Percentiles rank a stretch among this genome's conserved stretches.
These are phyloP conservation scores for Garra rufa DNA, from an alignment of 2,113 vertebrate genomes.

Conservation along the genomic window DNA sequence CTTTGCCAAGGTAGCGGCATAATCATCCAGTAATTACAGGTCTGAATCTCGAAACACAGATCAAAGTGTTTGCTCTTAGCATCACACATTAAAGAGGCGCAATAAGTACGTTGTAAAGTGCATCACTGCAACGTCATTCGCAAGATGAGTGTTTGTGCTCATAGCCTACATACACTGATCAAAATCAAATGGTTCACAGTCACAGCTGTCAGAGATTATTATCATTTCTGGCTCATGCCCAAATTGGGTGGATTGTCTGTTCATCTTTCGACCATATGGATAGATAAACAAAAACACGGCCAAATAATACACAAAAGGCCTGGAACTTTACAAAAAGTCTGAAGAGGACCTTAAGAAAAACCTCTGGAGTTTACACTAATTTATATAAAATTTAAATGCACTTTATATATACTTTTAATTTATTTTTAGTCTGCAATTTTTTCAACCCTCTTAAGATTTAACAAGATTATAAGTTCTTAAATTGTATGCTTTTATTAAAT, in stretches of 20 bases:
- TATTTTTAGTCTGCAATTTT: neutral
- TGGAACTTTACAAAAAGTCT: neutral
- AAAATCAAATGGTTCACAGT: neutral
- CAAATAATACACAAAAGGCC: neutral
- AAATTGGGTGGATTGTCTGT: neutral
- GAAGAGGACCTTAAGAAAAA: neutral
- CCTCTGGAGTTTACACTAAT: neutral
- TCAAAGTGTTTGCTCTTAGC: conserved; percentile 19
- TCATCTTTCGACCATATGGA: neutral
- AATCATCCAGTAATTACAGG: conserved; percentile 29
- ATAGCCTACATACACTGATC: neutral
- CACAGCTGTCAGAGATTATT: neutral
- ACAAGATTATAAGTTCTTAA: too few species aligned
- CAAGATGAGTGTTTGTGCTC: neutral
- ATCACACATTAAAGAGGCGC: neutral
- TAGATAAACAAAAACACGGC: neutral
- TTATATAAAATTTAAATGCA: neutral
- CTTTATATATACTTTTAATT: neutral
- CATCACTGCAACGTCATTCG: neutral
- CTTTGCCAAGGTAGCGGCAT: neutral
- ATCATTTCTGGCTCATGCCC: neutral
- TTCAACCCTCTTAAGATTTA: too few species aligned
- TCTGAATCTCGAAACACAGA: conserved; percentile 21
- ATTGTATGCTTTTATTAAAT: too few species aligned
- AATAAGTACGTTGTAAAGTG: neutral